Base-by-base conservation (phyloP, 2,113 vertebrate genomes). In the Engraulis encrasicolus region DNA sequence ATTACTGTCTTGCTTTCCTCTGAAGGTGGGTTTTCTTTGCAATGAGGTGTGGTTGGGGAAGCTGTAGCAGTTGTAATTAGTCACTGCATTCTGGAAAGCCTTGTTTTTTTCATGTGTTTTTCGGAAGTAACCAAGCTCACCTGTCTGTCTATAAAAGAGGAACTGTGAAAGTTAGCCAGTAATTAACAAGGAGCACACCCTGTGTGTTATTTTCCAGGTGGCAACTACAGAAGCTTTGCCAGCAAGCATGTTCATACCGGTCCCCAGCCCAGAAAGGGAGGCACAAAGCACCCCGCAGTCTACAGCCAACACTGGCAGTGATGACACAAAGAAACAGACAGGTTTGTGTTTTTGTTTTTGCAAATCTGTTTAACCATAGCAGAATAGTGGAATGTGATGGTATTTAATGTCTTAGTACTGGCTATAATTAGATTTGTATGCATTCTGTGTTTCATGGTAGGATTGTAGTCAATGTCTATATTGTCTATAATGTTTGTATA, bases 191-290 rank as follows among this genome's bases (percentile, higher is more conserved):
- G 78, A 45, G 81, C 78, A 66, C 0, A 50, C 11, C 88, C 86
- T 92, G 81, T 91, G 81, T 83, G 91, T 89, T 85, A 81, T 88
- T 85, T 90, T 92, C 83, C 93, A 99, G 98, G 98, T 99, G 94
- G 97, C 98, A 61, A 95, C 97, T 81, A 96, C 96, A 37, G 98
- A 99, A 91, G 97, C 95, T 88, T 95, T 99, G 96, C 98, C 98
- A 92, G 97, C 96, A 90, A 98, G 96, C 89, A 97, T 99, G 98
- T 99, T 99, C 83, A 96, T 99, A 86, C 97, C 98, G 0, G 95
- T 97, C 20, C 91, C 95, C 0, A 86, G 95, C 92, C 93, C 96
- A 74, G 98, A 99, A 40, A 94, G 92, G 85, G 98, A 99, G 0
- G 94, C 94, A 71, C 91, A 92, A 82, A 92, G 89, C 78, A 85